Conservation (phyloP, 2,888 invertebrate species). For the Stenodema calcarata region DNA sequence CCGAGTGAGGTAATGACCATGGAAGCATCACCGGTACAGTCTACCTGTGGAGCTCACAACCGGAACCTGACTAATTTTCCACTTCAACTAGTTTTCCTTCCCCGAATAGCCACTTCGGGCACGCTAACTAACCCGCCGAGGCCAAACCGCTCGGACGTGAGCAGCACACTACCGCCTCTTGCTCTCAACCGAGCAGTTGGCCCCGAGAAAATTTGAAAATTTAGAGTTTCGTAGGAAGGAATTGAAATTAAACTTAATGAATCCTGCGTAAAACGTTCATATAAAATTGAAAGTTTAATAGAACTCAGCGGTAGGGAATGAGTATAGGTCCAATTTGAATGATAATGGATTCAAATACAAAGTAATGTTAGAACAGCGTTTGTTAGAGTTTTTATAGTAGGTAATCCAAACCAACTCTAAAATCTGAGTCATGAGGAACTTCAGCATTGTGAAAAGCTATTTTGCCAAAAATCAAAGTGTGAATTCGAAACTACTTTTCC, state of each 20-base stretch:
- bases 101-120: slow-evolving; percentile 2
- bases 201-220: not conserved
- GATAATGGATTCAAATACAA: too few relatives aligned
- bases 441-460: too few relatives aligned
- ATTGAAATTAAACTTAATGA: not conserved
- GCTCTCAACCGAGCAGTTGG: not conserved
- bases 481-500: too few relatives aligned
- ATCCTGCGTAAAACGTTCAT: too few relatives aligned
- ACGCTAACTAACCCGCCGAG: slow-evolving; percentile 29
- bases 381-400: too few relatives aligned
- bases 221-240: not conserved
- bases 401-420: too few relatives aligned
- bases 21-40: slow-evolving; percentile 18
- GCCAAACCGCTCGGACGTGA: not conserved
- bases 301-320: too few relatives aligned
- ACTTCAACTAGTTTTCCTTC: slow-evolving; percentile 38
- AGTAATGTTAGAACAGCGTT: too few relatives aligned
- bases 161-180: not conserved
- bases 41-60: slow-evolving; percentile 14
- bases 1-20: slow-evolving; percentile 18
- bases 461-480: too few relatives aligned
- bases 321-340: too few relatives aligned
- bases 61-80: slow-evolving; percentile 44
- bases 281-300: too few relatives aligned
- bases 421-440: too few relatives aligned